phyloP scores from a whole-genome alignment of 23 tunicate genomes.

The Trididemnum nubilum region DNA sequence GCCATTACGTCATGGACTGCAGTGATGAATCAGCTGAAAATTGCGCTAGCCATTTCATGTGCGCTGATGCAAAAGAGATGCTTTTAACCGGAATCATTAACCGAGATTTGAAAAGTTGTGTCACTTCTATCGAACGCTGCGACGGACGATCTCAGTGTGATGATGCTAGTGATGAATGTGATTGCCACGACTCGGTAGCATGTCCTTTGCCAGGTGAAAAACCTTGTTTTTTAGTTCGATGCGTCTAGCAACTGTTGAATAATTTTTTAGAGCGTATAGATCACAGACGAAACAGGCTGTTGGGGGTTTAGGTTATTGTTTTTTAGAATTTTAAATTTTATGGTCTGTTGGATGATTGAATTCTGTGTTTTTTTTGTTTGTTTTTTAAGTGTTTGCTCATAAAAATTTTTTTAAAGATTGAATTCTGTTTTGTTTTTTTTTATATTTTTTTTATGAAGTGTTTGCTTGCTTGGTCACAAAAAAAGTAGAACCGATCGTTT shows the following conservation, averaged over 20 bases:
- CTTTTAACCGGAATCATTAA: background rate
- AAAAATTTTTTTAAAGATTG: too few species aligned
- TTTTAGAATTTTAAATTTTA: too few species aligned
- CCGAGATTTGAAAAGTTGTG: constrained; percentile 19
- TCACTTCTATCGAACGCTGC: constrained; percentile 2
- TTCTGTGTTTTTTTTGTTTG: too few species aligned
- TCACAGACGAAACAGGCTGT: too few species aligned
- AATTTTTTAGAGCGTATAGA: too few species aligned
- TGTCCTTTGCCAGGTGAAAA: constrained; percentile 12
- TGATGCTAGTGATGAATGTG: constrained; percentile 48
- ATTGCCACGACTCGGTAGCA: constrained; percentile 23
- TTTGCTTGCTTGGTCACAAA: too few species aligned
- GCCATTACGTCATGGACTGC: constrained; percentile 43
- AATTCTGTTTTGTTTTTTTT: too few species aligned
- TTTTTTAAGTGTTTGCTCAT: too few species aligned
- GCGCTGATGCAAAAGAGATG: constrained; percentile 8
- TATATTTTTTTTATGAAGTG: too few species aligned
- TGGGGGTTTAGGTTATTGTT: too few species aligned
- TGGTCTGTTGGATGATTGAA: too few species aligned
- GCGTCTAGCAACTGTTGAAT: background rate
- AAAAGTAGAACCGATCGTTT: too few species aligned
- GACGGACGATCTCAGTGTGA: constrained; percentile 35
- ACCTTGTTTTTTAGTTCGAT: background rate
- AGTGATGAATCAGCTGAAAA: constrained; percentile 18
- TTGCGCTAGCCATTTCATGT: constrained; percentile 26